Percentiles rank a stretch among this genome's conserved stretches.
Conservation (phyloP, 2,797 vertebrate genomes). For the Bufotes viridis region DNA sequence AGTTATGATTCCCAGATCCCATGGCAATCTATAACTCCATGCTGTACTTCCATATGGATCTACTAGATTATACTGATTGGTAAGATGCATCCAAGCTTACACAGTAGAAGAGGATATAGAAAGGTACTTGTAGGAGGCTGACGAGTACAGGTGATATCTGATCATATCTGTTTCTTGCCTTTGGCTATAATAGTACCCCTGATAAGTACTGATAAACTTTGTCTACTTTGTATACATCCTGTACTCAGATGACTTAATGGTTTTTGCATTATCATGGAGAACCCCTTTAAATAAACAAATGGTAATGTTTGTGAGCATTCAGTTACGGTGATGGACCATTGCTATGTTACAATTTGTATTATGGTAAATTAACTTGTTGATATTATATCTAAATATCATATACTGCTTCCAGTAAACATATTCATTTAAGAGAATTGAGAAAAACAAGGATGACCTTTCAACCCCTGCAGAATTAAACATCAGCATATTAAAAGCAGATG, state of each 20-base stretch:
- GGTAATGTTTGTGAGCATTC: neutral
- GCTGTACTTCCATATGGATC: no score
- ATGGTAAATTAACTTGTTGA: constrained; percentile 1
- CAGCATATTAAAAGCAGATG: constrained; percentile 47
- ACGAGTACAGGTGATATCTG: neutral
- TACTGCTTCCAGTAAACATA: neutral
- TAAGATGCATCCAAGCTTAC: neutral
- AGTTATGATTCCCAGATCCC: no score
- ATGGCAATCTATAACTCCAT: neutral
- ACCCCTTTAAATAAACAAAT: neutral
- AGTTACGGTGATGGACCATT: neutral
- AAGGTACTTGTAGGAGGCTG: no score
- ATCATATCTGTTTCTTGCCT: neutral
- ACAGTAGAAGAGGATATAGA: neutral
- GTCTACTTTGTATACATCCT: neutral
- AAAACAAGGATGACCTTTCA: constrained; percentile 27
- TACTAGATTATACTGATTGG: neutral
- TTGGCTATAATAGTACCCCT: neutral
- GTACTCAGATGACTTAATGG: neutral
- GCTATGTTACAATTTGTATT: neutral
- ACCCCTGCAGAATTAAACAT: constrained; percentile 32
- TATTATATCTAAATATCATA: constrained; percentile 1
- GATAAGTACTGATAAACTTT: neutral
- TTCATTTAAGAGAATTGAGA: constrained; percentile 4
- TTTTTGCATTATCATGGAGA: neutral